Base-by-base conservation (phyloP, 2,797 vertebrate species). In the Enoplosus armatus region DNA sequence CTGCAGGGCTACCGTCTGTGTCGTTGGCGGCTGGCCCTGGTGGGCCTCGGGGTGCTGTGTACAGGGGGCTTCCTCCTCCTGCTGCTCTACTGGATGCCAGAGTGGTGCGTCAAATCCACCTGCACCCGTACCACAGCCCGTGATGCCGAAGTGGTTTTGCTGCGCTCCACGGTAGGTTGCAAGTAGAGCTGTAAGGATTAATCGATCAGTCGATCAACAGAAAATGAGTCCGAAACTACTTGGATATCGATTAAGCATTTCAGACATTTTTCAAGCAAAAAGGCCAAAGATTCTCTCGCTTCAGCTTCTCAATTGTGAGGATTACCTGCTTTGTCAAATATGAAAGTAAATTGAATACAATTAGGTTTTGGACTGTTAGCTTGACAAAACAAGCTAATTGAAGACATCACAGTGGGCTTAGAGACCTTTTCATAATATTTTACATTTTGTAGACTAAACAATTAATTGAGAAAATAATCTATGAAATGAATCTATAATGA, bases 61-160 rank as follows among this genome's bases (percentile, higher is more conserved):
- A 97, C 97, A 0, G 98, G 98, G 2, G 98, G 98, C 67, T 98
- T 99, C 91, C 97, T 99, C 33, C 96, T 99, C 60, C 96, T 99
- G 74, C 95, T 99, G 70, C 97, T 99, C 85, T 99, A 99, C 90
- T 99, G 98, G 98, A 96, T 99, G 97, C 98, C 98, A 5, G 95
- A 98, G 94, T 99, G 98, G 98, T 97, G 97, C 9, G 97, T 99
- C 91, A 98, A 98, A 92, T 95, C 96, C 69, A 98, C 97, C 0
- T 99, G 98, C 91, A 92, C 82, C 75, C 94, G 95, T 90, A 94
- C 95, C 77, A 75, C 96, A 0, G 90, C 96, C 64, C 95, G 93
- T 59, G 97, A 97, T 83, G 98, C 98, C 27, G 90, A 96, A 80
- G 96, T 99, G 93, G 96, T 98, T 87, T 95, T 99, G 87, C 92